Percentiles rank a stretch among this genome's conserved stretches.
Conservation (phyloP, 30 jellyfish, hydroid and myxozoan genomes). For the Cassiopea andromeda region DNA sequence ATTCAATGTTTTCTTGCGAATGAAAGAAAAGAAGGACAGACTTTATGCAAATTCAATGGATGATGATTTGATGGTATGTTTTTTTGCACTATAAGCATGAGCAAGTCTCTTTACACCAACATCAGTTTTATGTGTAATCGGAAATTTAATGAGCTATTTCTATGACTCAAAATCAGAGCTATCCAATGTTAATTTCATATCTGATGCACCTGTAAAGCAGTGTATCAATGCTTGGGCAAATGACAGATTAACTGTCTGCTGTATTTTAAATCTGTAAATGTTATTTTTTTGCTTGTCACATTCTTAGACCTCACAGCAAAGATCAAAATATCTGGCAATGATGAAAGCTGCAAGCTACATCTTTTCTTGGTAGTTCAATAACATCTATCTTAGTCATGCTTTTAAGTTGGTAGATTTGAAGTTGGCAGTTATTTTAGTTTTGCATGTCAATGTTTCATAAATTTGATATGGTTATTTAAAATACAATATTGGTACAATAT, state of each 20-base stretch:
- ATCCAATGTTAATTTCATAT: too few relatives aligned
- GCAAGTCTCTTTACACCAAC: too few relatives aligned
- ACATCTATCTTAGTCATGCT: not conserved
- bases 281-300: not conserved
- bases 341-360: conserved; percentile 21
- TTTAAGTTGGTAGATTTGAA: not conserved
- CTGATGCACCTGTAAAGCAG: too few relatives aligned
- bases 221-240: too few relatives aligned
- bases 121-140: too few relatives aligned
- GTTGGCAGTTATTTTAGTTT: too few relatives aligned
- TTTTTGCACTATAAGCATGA: too few relatives aligned
- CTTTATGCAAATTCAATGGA: conserved; percentile 51
- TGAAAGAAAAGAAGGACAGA: conserved; percentile 84
- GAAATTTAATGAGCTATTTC: too few relatives aligned
- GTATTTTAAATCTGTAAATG: not conserved
- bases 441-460: too few relatives aligned
- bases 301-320: conserved; percentile 46
- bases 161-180: too few relatives aligned
- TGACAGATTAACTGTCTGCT: not conserved
- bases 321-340: not conserved
- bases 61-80: not conserved
- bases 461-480: too few relatives aligned
- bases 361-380: conserved; percentile 32
- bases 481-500: too few relatives aligned
- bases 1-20: conserved; percentile 73